Conservation (phyloP, 1,140 invertebrate species). For the Euura saliciscinereae region DNA sequence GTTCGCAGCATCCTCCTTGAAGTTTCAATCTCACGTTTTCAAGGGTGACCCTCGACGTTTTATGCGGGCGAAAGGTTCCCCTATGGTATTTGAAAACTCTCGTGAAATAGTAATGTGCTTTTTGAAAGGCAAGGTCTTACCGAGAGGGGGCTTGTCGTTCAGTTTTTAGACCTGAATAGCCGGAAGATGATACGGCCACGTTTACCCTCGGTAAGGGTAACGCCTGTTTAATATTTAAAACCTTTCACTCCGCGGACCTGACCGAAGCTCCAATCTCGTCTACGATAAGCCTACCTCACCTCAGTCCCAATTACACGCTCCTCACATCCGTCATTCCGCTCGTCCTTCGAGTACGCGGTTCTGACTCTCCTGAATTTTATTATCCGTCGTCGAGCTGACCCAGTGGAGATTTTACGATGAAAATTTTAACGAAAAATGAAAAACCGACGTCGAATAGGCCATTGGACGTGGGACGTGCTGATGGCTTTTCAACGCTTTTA, state of each 20-base stretch:
- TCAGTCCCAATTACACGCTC: too few relatives aligned
- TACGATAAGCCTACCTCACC: too few relatives aligned
- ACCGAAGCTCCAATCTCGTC: too few relatives aligned
- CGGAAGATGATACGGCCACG: slow-evolving; percentile 1
- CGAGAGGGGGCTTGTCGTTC: neutral
- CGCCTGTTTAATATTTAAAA: neutral
- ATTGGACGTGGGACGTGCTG: too few relatives aligned
- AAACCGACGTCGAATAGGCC: too few relatives aligned
- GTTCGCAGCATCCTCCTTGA: neutral
- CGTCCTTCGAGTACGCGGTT: too few relatives aligned
- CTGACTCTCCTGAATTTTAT: too few relatives aligned
- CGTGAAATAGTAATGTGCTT: neutral
- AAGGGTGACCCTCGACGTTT: neutral
- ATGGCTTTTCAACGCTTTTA: too few relatives aligned
- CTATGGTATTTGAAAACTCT: neutral
- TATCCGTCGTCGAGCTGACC: too few relatives aligned
- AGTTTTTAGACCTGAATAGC: neutral
- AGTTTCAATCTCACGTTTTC: neutral
- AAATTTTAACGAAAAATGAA: too few relatives aligned
- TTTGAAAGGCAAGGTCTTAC: neutral
- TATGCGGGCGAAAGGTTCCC: neutral
- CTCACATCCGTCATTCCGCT: too few relatives aligned
- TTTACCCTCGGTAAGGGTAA: neutral
- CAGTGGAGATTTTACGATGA: too few relatives aligned
- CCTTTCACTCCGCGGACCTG: neutral